Base-by-base conservation (phyloP, 2,113 vertebrate genomes). In the Tylochromis polylepis region DNA sequence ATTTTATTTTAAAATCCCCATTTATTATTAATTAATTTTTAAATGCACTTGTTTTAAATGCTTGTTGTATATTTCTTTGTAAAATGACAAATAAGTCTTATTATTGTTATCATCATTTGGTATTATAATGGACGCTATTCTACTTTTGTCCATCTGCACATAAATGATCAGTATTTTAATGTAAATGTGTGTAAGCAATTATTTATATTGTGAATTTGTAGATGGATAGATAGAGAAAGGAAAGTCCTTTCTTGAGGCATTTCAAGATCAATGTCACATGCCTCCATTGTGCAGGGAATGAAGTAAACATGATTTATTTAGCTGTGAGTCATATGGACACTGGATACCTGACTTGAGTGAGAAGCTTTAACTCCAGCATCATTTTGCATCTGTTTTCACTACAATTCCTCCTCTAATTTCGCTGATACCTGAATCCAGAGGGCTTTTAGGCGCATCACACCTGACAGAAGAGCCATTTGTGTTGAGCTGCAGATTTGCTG, bases 261-360 rank as follows among this genome's bases (percentile, higher is more conserved):
- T 83, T 82, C 11, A 77, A 34, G 38, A 82, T 41, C 29, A 80
- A 51, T 27, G 70, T 83, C 56, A 67, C 27, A 49, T 1, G 8
- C 12, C 55, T 36, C 20, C 24, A 72, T 80, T 85, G 72, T 81
- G 53, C 51, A 16, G 9, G 18, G 79, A 90, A 88, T 87, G 8
- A 91, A 85, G 29, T 62, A 51, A 89, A 62, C 84, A 89, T 87
- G 55, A 90, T 86, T 92, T 87, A 88, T 93, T 90, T 72, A 92
- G 57, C 78, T 89, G 70, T 43, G 85, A 88, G 77, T 88, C 79
- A 81, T 87, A 67, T 85, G 78, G 90, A 87, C 82, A 91, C 80
- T 87, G 94, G 91, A 90, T 11, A 80, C 87, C 94, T 67, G 94
- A 88, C 20, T 87, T 83, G 88, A 78, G 92, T 67, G 97, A 97